phyloP scores from a whole-genome alignment of 2,797 vertebrate species.

The Lacerta agilis region DNA sequence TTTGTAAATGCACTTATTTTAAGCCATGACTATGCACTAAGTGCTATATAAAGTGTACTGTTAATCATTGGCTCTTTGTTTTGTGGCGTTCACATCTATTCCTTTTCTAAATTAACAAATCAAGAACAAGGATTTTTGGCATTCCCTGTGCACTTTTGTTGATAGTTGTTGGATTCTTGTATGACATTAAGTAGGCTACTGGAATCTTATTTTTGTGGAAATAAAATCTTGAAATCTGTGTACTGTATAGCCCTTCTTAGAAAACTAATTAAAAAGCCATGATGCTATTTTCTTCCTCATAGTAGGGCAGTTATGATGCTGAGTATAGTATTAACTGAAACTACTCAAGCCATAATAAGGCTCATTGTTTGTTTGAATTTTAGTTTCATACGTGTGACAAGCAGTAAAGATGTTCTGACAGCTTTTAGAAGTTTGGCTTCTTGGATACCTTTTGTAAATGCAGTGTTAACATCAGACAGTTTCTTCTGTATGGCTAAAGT shows the following conservation, averaged over 20 bases:
- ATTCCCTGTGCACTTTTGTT: background rate
- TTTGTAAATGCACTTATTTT: conserved; percentile 64
- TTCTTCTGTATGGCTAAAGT: background rate
- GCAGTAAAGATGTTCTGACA: background rate
- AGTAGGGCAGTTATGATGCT: background rate
- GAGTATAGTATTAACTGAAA: background rate
- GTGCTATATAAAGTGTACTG: conserved; percentile 32
- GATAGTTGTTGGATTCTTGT: background rate
- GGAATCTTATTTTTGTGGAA: background rate
- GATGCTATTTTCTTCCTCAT: background rate
- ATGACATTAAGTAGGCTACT: background rate
- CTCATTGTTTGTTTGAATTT: background rate
- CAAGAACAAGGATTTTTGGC: background rate
- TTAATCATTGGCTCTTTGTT: conserved; percentile 33
- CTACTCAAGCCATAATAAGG: conserved; percentile 3
- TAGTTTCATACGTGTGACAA: background rate
- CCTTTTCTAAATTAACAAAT: conserved; percentile 1
- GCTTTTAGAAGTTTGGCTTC: background rate
- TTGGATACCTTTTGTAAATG: conserved; percentile 9
- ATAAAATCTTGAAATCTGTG: background rate
- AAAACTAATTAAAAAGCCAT: background rate
- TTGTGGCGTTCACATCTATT: background rate
- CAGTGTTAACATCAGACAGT: conserved; percentile 27
- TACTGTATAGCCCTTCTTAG: background rate
- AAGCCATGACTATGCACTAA: conserved; percentile 30